Evolutionary conservation across 2,797 vertebrate genomes (phyloP).

Genomic region (Glossophaga mutica): DNA sequence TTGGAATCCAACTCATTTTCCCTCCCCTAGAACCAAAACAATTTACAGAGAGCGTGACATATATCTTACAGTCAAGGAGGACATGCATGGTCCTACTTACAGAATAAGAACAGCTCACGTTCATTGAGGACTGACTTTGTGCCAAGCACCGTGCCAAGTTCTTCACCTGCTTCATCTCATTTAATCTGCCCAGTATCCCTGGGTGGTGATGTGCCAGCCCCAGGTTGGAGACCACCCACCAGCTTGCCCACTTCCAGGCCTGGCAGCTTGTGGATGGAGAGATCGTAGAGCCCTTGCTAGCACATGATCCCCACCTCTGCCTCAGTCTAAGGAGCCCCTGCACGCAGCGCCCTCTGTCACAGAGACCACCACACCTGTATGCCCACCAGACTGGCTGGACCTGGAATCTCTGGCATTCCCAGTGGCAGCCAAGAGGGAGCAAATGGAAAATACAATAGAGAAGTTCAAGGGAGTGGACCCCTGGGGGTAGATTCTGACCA

Average conservation of each 20-base stretch:
- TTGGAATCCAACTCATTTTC: not conserved
- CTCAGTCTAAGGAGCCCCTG: not conserved
- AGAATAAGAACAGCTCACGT: not conserved
- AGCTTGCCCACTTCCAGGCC: not conserved
- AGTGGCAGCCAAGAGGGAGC: not conserved
- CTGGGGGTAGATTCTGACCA: not conserved
- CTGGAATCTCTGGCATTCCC: not conserved
- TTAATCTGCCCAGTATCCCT: not conserved
- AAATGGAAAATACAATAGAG: not conserved
- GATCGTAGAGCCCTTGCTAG: not conserved
- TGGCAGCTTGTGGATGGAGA: not conserved
- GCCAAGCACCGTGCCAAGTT: not conserved
- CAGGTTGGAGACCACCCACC: not conserved
- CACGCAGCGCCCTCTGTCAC: fast-evolving
- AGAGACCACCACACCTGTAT: not conserved
- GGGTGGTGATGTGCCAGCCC: not conserved
- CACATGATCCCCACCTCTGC: not conserved
- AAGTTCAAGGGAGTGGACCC: not conserved
- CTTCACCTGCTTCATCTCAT: not conserved
- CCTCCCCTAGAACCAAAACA: not conserved
- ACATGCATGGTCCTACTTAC: not conserved
- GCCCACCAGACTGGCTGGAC: not conserved
- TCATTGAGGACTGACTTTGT: not conserved
- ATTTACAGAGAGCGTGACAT: not conserved
- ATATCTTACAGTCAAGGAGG: not conserved